phyloP scores from a whole-genome alignment of 2,113 vertebrate genomes.

The Rhinopomastus cyanomelas region DNA sequence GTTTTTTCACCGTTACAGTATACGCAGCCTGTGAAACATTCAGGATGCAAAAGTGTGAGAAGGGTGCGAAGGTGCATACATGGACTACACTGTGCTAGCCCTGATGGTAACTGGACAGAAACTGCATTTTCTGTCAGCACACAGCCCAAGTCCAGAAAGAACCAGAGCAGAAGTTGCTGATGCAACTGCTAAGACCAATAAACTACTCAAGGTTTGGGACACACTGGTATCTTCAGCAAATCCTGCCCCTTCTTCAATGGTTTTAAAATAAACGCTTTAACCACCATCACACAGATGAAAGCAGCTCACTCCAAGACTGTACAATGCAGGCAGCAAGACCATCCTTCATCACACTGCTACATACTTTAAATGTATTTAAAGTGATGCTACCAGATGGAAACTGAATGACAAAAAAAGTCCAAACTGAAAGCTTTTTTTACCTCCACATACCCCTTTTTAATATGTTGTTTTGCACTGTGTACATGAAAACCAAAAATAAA shows the following conservation, averaged over 20 bases:
- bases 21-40: rapidly evolving
- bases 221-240: rapidly evolving
- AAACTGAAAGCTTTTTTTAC: constrained; percentile 54
- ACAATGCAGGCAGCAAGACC: no score
- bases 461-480: constrained; percentile 71
- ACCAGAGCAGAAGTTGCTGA: no score
- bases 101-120: rapidly evolving
- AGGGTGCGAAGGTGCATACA: no score
- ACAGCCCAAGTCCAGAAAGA: not conserved
- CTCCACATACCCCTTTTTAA: constrained; percentile 76
- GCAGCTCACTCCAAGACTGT: rapidly evolving
- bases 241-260: rapidly evolving
- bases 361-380: not conserved
- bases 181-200: not conserved
- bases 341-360: no score
- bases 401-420: constrained; percentile 55
- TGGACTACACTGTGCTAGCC: rapidly evolving
- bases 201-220: no score
- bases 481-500: constrained; percentile 77
- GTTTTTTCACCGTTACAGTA: rapidly evolving
- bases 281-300: rapidly evolving
- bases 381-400: not conserved
- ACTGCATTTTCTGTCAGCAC: rapidly evolving
- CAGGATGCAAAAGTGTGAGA: no score
- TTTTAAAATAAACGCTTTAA: rapidly evolving